phyloP scores from a whole-genome alignment of 2,797 vertebrate species.

The Acestrorhynchus altus region DNA sequence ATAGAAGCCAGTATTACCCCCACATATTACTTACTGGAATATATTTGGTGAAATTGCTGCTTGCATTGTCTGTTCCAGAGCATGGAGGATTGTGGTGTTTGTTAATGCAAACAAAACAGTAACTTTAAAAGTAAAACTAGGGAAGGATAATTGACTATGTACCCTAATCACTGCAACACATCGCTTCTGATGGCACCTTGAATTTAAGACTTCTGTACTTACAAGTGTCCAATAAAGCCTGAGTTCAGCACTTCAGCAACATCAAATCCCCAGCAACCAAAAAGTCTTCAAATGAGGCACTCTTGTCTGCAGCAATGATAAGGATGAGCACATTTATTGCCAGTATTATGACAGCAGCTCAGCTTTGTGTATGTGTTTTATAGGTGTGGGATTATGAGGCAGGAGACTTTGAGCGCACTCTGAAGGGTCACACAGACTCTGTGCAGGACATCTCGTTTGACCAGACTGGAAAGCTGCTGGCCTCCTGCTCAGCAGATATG shows the following conservation, averaged over 20 bases:
- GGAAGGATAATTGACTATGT: no score
- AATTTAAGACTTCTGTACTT: background rate
- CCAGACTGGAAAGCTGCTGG: constrained; percentile 95
- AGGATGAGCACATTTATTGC: background rate
- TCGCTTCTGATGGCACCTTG: no score
- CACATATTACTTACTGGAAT: background rate
- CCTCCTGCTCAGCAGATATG: constrained; percentile 99
- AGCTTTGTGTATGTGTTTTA: constrained; percentile 7
- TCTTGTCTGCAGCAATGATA: background rate
- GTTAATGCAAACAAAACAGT: no score
- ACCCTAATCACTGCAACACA: no score
- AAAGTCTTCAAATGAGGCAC: no score
- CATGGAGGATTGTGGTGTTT: no score
- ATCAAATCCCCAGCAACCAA: no score
- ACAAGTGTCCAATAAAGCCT: no score
- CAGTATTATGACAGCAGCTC: background rate
- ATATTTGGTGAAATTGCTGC: no score
- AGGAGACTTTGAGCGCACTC: constrained; percentile 97
- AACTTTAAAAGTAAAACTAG: no score
- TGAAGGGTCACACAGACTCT: constrained; percentile 99
- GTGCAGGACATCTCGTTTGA: constrained; percentile 99
- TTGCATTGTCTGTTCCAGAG: no score
- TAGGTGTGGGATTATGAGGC: constrained; percentile 99
- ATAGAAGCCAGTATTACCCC: background rate
- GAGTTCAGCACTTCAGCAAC: no score